Percentiles rank a stretch among this genome's conserved stretches.
phyloP scores from a whole-genome alignment of 1,140 invertebrate genomes.

The Anagrus nilaparvatae region DNA sequence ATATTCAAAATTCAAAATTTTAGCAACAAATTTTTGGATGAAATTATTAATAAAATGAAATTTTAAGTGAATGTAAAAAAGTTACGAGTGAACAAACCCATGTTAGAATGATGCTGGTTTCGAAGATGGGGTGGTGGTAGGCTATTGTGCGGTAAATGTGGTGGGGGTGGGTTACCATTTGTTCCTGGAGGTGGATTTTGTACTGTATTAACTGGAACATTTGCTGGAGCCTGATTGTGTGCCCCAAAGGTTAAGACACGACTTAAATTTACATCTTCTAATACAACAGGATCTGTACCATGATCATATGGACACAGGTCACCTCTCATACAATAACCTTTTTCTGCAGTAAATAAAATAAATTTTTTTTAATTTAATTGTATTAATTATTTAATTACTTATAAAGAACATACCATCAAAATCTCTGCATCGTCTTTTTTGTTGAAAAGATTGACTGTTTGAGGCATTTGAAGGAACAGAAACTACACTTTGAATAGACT shows the following conservation, averaged over 20 bases:
- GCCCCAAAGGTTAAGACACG: slow-evolving; percentile 47
- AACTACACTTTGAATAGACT: slow-evolving; percentile 48
- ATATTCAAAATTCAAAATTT: slow-evolving; percentile 4
- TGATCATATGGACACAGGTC: slow-evolving; percentile 94
- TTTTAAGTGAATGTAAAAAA: slow-evolving; percentile 5
- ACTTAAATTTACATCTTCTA: slow-evolving; percentile 68
- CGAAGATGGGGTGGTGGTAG: slow-evolving; percentile 43
- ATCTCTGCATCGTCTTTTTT: slow-evolving; percentile 58
- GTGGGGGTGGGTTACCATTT: slow-evolving; percentile 40
- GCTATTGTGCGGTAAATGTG: slow-evolving; percentile 41
- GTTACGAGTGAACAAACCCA: slow-evolving; percentile 26
- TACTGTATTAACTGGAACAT: slow-evolving; percentile 33
- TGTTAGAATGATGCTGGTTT: slow-evolving; percentile 40
- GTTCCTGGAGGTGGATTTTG: slow-evolving; percentile 34
- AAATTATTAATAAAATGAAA: background rate
- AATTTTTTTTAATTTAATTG: slow-evolving; percentile 1
- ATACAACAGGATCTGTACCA: slow-evolving; percentile 84
- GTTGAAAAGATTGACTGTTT: slow-evolving; percentile 30
- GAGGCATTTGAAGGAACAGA: slow-evolving; percentile 30
- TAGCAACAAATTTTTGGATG: background rate
- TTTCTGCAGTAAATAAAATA: slow-evolving; percentile 49
- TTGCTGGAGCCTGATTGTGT: slow-evolving; percentile 38
- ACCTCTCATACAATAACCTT: slow-evolving; percentile 90
- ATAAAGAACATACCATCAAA: slow-evolving; percentile 51
- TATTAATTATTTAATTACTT: background rate